phyloP scores from a whole-genome alignment of 2,797 vertebrate species.

The Sylvilagus floridanus region DNA sequence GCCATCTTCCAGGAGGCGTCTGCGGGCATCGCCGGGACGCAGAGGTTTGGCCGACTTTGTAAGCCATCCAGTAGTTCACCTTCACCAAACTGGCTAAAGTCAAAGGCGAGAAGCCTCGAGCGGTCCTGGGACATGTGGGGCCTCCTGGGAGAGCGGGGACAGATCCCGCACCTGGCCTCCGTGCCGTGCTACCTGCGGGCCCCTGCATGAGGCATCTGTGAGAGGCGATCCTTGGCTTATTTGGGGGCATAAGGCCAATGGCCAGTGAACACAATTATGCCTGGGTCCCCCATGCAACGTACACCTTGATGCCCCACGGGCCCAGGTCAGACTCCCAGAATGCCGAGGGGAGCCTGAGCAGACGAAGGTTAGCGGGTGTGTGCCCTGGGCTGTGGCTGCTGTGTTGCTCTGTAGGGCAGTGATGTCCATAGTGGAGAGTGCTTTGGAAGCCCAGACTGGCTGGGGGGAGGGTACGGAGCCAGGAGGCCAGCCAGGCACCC shows the following conservation, averaged over 20 bases:
- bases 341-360: background rate
- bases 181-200: background rate
- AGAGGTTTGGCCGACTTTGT: background rate
- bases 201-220: background rate
- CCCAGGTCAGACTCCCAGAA: background rate
- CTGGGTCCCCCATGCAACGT: background rate
- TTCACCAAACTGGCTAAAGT: background rate
- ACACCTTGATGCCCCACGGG: background rate
- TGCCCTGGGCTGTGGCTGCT: background rate
- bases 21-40: background rate
- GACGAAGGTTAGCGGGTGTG: background rate
- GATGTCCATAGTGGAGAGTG: background rate
- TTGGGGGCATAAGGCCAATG: background rate
- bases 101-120: background rate
- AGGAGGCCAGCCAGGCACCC: background rate
- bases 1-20: background rate
- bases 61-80: background rate
- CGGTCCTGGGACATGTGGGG: no score
- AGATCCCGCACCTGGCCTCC: no score
- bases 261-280: background rate
- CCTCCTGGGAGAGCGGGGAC: no score
- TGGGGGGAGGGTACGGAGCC: conserved; percentile 14
- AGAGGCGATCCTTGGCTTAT: background rate
- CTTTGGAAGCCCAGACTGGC: background rate
- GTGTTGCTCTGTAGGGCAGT: background rate